Evolutionary conservation across 1,140 invertebrate genomes (phyloP).

Genomic region (Zaprionus nigranus): DNA sequence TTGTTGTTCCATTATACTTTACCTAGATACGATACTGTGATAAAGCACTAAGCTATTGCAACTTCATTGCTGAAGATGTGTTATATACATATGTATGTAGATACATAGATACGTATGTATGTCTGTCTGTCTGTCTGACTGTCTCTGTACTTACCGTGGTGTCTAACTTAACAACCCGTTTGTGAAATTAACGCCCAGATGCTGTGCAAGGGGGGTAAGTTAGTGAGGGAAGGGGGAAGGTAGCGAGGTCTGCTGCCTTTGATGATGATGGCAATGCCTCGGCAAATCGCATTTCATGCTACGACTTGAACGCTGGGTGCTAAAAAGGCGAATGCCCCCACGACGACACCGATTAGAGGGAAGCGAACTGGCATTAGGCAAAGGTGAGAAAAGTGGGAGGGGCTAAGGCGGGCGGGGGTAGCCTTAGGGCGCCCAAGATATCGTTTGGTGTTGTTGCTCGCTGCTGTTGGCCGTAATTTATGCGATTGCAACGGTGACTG

Average conservation of each 20-base stretch:
- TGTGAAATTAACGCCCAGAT: conserved; percentile 55
- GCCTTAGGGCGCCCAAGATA: background rate
- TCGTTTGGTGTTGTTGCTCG: conserved; percentile 8
- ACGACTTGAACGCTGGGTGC: conserved; percentile 66
- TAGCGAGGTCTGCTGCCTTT: conserved; percentile 26
- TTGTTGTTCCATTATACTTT: conserved; percentile 54
- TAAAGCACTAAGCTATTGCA: conserved; percentile 6
- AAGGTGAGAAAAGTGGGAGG: conserved; percentile 28
- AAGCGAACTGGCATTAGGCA: conserved; percentile 36
- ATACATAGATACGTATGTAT: background rate
- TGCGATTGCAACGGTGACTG: conserved; percentile 81
- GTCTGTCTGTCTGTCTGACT: background rate
- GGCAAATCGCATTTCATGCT: conserved; percentile 73
- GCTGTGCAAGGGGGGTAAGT: background rate
- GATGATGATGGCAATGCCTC: conserved; percentile 56
- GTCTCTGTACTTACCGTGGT: conserved; percentile 6
- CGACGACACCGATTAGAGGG: conserved; percentile 25
- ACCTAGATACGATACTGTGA: conserved; percentile 33
- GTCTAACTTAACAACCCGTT: conserved; percentile 47
- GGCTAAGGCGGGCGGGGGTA: background rate
- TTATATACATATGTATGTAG: background rate
- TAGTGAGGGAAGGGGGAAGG: background rate
- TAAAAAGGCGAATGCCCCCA: conserved; percentile 79
- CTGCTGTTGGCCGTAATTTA: conserved; percentile 67
- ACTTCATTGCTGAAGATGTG: conserved; percentile 11